phyloP scores from a whole-genome alignment of 2,888 invertebrate species.

The Hetaerina titia region DNA sequence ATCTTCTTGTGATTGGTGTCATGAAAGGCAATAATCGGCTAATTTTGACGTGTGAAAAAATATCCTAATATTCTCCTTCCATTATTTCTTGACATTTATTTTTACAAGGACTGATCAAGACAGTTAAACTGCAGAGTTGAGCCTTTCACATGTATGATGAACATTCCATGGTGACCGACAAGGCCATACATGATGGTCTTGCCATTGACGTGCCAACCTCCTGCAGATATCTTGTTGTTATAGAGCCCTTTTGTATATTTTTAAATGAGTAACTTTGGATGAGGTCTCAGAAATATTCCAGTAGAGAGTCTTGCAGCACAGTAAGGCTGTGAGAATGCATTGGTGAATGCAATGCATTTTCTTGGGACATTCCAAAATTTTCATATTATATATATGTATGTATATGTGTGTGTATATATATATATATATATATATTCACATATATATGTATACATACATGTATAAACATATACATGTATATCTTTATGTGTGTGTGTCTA shows the following conservation, averaged over 20 bases:
- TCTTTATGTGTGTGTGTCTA: too few relatives aligned
- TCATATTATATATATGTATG: background rate
- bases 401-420: too few relatives aligned
- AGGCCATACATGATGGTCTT: slow-evolving; percentile 39
- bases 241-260: slow-evolving; percentile 39
- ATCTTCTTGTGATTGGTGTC: slow-evolving; percentile 54
- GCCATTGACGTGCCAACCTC: slow-evolving; percentile 42
- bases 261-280: slow-evolving; percentile 32
- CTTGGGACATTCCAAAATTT: slow-evolving; percentile 55
- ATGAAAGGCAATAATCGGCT: slow-evolving; percentile 42
- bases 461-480: too few relatives aligned
- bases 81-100: background rate
- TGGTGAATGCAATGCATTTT: slow-evolving; percentile 42
- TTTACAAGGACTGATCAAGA: slow-evolving; percentile 9
- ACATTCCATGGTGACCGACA: slow-evolving; percentile 51
- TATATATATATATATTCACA: too few relatives aligned
- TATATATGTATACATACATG: too few relatives aligned
- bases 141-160: slow-evolving; percentile 57
- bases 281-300: slow-evolving; percentile 28
- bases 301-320: slow-evolving; percentile 23
- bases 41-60: slow-evolving; percentile 10
- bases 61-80: slow-evolving; percentile 24
- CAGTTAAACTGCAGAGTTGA: slow-evolving; percentile 48
- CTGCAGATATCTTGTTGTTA: slow-evolving; percentile 13
- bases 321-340: slow-evolving; percentile 42